Conservation (phyloP, 1,140 invertebrate genomes). For the Leptopilina boulardi region DNA sequence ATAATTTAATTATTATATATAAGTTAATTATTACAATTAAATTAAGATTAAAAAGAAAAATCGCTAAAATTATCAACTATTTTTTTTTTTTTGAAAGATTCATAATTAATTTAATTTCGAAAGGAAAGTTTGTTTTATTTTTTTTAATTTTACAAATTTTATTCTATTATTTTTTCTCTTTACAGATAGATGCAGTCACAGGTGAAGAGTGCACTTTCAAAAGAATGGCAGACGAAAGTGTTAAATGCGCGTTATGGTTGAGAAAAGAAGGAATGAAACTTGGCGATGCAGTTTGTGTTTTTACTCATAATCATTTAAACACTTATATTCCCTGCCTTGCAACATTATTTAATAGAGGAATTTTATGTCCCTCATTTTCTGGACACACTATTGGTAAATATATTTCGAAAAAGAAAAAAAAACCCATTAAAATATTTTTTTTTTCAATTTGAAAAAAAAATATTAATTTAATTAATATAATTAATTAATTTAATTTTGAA, state of each 20-base stretch:
- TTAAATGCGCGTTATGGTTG: constrained; percentile 69
- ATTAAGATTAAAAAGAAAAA: too few relatives aligned
- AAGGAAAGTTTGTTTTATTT: too few relatives aligned
- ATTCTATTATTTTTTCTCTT: constrained; percentile 25
- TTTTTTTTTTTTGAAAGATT: too few relatives aligned
- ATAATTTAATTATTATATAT: too few relatives aligned
- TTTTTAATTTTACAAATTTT: background rate
- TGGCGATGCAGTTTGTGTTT: constrained; percentile 71
- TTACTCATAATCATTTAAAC: constrained; percentile 73
- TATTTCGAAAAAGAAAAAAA: background rate
- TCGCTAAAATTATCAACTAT: too few relatives aligned
- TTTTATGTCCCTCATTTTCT: constrained; percentile 54
- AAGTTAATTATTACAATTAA: too few relatives aligned
- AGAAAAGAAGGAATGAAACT: constrained; percentile 68
- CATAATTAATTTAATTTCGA: too few relatives aligned
- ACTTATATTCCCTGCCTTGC: constrained; percentile 73
- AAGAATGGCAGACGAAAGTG: constrained; percentile 65
- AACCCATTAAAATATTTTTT: background rate
- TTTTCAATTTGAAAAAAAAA: too few relatives aligned
- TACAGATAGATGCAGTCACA: constrained; percentile 72
- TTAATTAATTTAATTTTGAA: too few relatives aligned
- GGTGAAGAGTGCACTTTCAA: constrained; percentile 68
- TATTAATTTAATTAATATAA: too few relatives aligned
- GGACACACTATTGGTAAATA: constrained; percentile 40
- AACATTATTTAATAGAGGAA: constrained; percentile 71